Evolutionary conservation across 2,888 invertebrate species (phyloP).

Genomic region (Phyllotreta striolata): DNA sequence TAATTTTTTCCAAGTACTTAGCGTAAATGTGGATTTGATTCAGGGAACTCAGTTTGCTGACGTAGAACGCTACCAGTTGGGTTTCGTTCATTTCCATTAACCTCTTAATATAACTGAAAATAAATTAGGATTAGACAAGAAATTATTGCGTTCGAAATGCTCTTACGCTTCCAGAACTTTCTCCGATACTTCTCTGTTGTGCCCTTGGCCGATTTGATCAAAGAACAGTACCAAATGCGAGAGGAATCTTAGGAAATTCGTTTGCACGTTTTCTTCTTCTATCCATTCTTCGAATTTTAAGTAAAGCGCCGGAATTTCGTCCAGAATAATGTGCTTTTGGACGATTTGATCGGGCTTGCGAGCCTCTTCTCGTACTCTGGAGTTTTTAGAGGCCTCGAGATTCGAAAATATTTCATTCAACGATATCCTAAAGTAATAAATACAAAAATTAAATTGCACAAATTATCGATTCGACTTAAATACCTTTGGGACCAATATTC

Average conservation of each 20-base stretch:
- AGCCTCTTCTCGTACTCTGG: slow-evolving; percentile 66
- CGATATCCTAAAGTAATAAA: slow-evolving; percentile 65
- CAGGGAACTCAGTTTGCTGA: slow-evolving; percentile 76
- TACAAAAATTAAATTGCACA: background rate
- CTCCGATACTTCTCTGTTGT: slow-evolving; percentile 76
- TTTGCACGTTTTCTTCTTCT: slow-evolving; percentile 61
- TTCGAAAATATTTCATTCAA: slow-evolving; percentile 74
- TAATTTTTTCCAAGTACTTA: slow-evolving; percentile 73
- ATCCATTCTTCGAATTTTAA: slow-evolving; percentile 75
- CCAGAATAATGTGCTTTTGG: slow-evolving; percentile 86
- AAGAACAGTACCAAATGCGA: slow-evolving; percentile 87
- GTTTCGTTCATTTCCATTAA: slow-evolving; percentile 79
- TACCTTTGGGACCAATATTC: slow-evolving; percentile 72
- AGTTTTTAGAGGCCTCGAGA: slow-evolving; percentile 69
- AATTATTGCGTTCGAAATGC: slow-evolving; percentile 48
- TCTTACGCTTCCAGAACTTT: slow-evolving; percentile 77
- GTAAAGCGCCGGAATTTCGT: slow-evolving; percentile 78
- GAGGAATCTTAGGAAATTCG: slow-evolving; percentile 78
- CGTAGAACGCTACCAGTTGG: slow-evolving; percentile 84
- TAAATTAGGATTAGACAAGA: background rate
- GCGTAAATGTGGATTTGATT: slow-evolving; percentile 71
- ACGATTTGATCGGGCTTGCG: slow-evolving; percentile 76
- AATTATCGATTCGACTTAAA: background rate
- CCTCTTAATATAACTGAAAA: slow-evolving; percentile 68
- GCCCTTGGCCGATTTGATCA: slow-evolving; percentile 77